phyloP scores from a whole-genome alignment of 2,113 vertebrate species.

The Ophthalmolycus amberensis region DNA sequence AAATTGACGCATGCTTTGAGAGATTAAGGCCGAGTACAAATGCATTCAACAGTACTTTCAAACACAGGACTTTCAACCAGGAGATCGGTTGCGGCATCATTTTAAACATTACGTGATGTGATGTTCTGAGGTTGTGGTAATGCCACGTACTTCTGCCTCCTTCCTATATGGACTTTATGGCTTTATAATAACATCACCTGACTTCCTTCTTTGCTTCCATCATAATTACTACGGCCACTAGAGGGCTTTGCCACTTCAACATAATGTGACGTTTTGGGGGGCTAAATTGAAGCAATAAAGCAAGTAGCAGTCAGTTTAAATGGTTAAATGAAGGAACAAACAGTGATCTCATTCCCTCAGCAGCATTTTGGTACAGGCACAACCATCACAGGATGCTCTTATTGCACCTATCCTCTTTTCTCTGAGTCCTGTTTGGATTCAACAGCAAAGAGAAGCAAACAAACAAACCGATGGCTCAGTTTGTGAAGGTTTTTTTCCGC shows the following conservation, averaged over 20 bases:
- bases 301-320: conserved; percentile 34
- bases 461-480: conserved; percentile 7
- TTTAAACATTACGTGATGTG: neutral
- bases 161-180: neutral
- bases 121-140: neutral
- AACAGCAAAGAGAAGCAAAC: conserved; percentile 39
- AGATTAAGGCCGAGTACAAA: neutral
- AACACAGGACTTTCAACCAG: neutral
- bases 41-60: no score
- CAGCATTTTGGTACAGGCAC: conserved; percentile 46
- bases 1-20: neutral
- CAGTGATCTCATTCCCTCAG: conserved; percentile 61
- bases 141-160: neutral
- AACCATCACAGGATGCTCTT: conserved; percentile 57
- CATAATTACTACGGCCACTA: neutral
- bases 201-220: neutral
- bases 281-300: conserved; percentile 44
- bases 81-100: neutral
- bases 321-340: conserved; percentile 53
- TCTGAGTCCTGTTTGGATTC: conserved; percentile 48
- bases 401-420: conserved; percentile 56
- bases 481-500: neutral
- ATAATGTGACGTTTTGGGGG: neutral
- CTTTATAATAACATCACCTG: neutral
- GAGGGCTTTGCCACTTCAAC: neutral